Evolutionary conservation across 2,113 vertebrate species (phyloP).

Genomic region (Pyrgilauda ruficollis): DNA sequence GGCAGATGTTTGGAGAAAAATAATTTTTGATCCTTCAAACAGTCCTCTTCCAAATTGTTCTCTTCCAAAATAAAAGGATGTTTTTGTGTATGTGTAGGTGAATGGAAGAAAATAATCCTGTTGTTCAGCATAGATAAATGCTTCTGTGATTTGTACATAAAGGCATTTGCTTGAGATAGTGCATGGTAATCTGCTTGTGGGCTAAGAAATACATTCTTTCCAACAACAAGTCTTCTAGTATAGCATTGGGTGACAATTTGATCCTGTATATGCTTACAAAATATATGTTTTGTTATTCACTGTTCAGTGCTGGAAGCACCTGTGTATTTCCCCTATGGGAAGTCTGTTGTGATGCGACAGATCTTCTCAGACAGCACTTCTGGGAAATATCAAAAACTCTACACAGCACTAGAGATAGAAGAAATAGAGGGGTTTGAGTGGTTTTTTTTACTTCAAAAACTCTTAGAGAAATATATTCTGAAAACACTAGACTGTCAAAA

Average conservation of each 20-base stretch:
- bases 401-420: neutral
- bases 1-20: neutral
- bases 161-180: neutral
- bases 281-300: neutral
- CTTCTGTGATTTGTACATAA: neutral
- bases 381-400: constrained; percentile 9
- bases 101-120: neutral
- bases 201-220: neutral
- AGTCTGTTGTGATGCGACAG: neutral
- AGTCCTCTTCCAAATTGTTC: neutral
- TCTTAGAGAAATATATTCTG: neutral
- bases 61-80: neutral
- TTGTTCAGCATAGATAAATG: neutral
- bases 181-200: neutral
- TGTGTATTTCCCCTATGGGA: neutral
- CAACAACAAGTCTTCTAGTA: neutral
- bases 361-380: neutral
- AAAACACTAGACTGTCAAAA: neutral
- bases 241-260: neutral
- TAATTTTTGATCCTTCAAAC: neutral
- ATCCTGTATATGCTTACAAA: neutral
- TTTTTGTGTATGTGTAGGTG: neutral
- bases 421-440: neutral
- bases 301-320: neutral
- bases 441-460: neutral